These are phyloP conservation scores for Drosophila azteca DNA, from an alignment of 1,140 invertebrate species.

Conservation along the genomic window DNA sequence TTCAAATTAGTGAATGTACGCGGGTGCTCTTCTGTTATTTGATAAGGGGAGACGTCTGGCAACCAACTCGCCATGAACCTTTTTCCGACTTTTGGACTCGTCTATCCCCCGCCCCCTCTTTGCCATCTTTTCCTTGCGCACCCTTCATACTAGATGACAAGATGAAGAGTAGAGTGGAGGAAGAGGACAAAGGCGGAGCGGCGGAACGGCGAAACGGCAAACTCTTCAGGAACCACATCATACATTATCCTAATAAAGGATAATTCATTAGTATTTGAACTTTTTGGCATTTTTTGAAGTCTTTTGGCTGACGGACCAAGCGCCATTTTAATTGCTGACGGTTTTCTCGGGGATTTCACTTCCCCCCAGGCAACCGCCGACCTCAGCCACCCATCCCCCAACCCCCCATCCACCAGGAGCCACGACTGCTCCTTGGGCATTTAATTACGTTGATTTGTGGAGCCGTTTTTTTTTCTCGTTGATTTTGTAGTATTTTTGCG, in stretches of 20 bases:
- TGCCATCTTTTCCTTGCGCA: not conserved
- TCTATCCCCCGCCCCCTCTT: slow-evolving; percentile 7
- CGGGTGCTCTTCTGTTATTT: not conserved
- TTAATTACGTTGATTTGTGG: slow-evolving; percentile 70
- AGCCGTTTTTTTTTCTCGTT: not conserved
- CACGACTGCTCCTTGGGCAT: slow-evolving; percentile 37
- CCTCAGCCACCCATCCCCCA: too few relatives aligned
- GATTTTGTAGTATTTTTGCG: slow-evolving; percentile 12
- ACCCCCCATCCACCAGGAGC: too few relatives aligned
- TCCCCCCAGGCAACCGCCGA: not conserved
- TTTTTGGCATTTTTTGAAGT: slow-evolving; percentile 82
- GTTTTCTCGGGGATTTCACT: slow-evolving; percentile 20
- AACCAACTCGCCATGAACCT: slow-evolving; percentile 59
- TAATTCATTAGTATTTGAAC: slow-evolving; percentile 84
- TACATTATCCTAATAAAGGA: slow-evolving; percentile 84
- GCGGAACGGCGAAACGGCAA: slow-evolving; percentile 51
- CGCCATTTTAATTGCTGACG: slow-evolving; percentile 72
- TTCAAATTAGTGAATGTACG: not conserved
- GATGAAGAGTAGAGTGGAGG: slow-evolving; percentile 19
- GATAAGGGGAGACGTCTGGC: slow-evolving; percentile 23
- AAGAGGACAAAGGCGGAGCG: not conserved
- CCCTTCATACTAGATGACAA: slow-evolving; percentile 1
- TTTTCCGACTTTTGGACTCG: slow-evolving; percentile 63
- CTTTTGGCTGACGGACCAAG: slow-evolving; percentile 69
- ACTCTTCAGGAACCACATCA: slow-evolving; percentile 82